Base-by-base conservation (phyloP, 2,797 vertebrate genomes). In the Malacoraja senta region DNA sequence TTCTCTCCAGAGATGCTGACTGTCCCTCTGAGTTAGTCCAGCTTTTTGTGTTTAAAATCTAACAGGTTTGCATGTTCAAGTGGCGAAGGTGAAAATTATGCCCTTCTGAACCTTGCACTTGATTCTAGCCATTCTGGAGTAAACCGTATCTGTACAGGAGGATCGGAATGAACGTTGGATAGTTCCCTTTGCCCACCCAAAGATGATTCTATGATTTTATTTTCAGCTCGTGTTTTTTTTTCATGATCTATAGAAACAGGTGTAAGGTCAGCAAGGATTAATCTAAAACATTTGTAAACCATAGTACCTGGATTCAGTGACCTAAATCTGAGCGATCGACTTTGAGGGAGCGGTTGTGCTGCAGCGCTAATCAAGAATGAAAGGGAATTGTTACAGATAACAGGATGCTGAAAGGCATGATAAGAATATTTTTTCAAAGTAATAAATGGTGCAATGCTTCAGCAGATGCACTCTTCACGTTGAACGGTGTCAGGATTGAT, bases 351-450 rank as follows among this genome's bases (percentile, higher is more conserved):
- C 35, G 44, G 24, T 92, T 53, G 38, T 76, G 29, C 26, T 92
- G 71, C 21, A 58, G 4, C 76, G 90, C 35, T 10, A 13, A 58
- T 92, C 21, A 92, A 92, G 26, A 92, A 24, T 38, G 74, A 15
- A n/a, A 44, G 68, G 38, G 19, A 53, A 88, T 65, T 88, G 68
- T 91, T 91, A 72, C 8, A 65, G 35, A 53, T 72, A 74, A 91
- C 24, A 91, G 38, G 32, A 29, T 53, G 9, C 24, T 92, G 21
- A 76, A 74, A 6, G 15, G 26, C 68, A 74, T 53, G 71, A 92
- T 72, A 76, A 76, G 90, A 92, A 92, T 92, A 92, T 92, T 92
- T 44, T 76, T 53, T 53, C 44, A 9, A 76, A 92, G 21, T 76
- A n/a, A 35, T 71, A 71, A 91, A 91, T 26, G 35, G 88, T 71